Evolutionary conservation across 2,797 vertebrate species (phyloP), one percentile per base, ranked within the genome.

Genomic region (Microhierax caerulescens): DNA sequence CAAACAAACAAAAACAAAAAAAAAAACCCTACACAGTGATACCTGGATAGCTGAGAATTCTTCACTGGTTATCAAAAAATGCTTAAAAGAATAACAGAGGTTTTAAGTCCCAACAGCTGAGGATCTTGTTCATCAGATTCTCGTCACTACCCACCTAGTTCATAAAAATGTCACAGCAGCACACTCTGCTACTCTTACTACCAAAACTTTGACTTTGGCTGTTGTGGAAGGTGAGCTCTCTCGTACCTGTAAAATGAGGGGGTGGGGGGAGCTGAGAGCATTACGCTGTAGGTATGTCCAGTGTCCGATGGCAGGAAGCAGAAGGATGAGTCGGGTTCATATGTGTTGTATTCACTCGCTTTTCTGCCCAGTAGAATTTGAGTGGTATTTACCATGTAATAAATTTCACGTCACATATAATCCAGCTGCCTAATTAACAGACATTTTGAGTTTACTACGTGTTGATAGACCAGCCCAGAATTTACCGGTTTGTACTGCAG

Each of bases 211-310:
- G n/a, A 18, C 22, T 60, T 32, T 73, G 50, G 18, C 27, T 61
- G 25, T 27, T 68, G 10, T 37, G 50, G 37, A 68, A 91, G 50
- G 30, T 88, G 30, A 61, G 9, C 14, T 27, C 1, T n/a, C 16
- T 75, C 8, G 1, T 43, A 3, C 16, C 11, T 65, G 15, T 24
- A 28, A 67, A 85, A 24, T 18, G 39, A 54, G 21, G 37, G 5
- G 37, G 37, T 5, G 54, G 17, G 41, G 37, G 5, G 39, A n/a
- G n/a, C 57, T 75, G 48, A 80, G 20, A 45, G 25, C 41, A 64
- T 53, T 20, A 3, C 21, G 7, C 73, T 39, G 36, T 13, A 19
- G 30, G 6, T 36, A 11, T 0, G 0, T 36, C 2, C 5, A 25
- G 22, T 25, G 68, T 25, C n/a, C n/a, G n/a, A n/a, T n/a, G n/a